A percentile compares a stretch with the other conserved stretches of the same genome.
phyloP scores from a whole-genome alignment of 2,113 vertebrate species.

The Chrysochloris asiatica region DNA sequence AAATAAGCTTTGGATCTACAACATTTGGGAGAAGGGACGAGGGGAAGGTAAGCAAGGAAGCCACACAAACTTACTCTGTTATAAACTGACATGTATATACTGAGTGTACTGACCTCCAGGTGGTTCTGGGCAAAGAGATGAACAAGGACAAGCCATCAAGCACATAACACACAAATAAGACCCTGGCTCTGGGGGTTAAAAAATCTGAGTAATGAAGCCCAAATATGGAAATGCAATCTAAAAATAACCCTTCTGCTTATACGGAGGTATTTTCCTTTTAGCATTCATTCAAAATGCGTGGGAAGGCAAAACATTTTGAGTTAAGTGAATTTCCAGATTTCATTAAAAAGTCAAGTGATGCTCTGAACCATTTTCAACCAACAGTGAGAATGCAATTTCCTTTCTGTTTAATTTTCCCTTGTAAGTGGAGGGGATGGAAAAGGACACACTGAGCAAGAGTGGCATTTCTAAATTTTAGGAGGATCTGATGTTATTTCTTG shows the following conservation, averaged over 20 bases:
- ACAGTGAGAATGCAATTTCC: constrained; percentile 52
- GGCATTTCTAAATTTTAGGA: constrained; percentile 45
- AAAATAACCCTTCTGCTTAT: constrained; percentile 73
- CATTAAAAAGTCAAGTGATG: constrained; percentile 54
- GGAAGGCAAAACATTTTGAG: constrained; percentile 64
- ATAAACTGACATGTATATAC: not conserved
- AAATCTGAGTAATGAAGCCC: constrained; percentile 66
- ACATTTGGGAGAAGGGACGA: not conserved
- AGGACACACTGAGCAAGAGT: not conserved
- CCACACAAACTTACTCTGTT: constrained; percentile 47
- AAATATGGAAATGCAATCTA: constrained; percentile 74
- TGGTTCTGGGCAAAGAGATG: constrained; percentile 37
- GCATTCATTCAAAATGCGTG: constrained; percentile 57
- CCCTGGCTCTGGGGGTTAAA: not conserved
- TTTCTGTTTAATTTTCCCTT: constrained; percentile 31
- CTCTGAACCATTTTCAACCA: constrained; percentile 43
- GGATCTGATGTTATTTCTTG: constrained; percentile 43
- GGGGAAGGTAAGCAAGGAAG: not conserved
- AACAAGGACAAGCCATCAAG: constrained; percentile 66
- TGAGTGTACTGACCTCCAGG: constrained; percentile 28
- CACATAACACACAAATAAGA: constrained; percentile 41
- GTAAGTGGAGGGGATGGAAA: not conserved
- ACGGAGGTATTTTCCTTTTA: constrained; percentile 64
- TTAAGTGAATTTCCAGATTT: constrained; percentile 77
- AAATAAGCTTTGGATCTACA: constrained; percentile 57